Evolutionary conservation across 2,888 invertebrate genomes (phyloP), one percentile per base, ranked within the genome.

Genomic region (Habroteleia sp.): DNA sequence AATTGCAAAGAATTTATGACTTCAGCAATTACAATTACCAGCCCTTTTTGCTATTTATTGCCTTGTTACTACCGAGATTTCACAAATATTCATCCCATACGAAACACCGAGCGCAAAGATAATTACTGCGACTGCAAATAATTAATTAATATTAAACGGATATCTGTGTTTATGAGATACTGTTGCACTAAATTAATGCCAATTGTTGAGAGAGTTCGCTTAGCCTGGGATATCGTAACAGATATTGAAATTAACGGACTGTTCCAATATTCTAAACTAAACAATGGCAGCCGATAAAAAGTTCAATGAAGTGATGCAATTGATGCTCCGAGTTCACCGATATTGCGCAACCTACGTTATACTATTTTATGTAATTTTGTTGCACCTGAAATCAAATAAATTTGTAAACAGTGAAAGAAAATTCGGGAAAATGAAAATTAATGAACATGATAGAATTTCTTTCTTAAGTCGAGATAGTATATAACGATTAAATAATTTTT

Each of bases 71-170:
- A 39, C 11, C 39, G 60, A 46, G 39, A 46, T 52, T 35, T 29
- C 71, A 25, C 60, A 54, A 71, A 71, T 54, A 52, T 62, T 71
- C 62, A 42, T 42, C 13, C 14, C 48, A 13, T 33, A n/a, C 16
- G 16, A 3, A 27, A 13, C 13, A 25, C 14, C 41, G 31, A 8
- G 27, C 14, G 54, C 42, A 31, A 48, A 50, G 56, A 71, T 48
- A 63, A 71, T 63, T 54, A 48, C 52, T 56, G 41, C 13, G 33
- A 46, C 41, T 56, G 41, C 48, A 48, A 56, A 33, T 62, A 62
- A 71, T 71, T 71, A 71, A 71, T 63, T 63, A 71, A 71, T 62
- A 63, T 63, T 48, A 62, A 71, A 41, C 46, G 31, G 46, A 41
- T 46, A 71, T 62, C 54, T 33, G 37, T 46, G 60, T 54, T 62